phyloP scores from a whole-genome alignment of 2,113 vertebrate genomes.

The Perca schrenkii region DNA sequence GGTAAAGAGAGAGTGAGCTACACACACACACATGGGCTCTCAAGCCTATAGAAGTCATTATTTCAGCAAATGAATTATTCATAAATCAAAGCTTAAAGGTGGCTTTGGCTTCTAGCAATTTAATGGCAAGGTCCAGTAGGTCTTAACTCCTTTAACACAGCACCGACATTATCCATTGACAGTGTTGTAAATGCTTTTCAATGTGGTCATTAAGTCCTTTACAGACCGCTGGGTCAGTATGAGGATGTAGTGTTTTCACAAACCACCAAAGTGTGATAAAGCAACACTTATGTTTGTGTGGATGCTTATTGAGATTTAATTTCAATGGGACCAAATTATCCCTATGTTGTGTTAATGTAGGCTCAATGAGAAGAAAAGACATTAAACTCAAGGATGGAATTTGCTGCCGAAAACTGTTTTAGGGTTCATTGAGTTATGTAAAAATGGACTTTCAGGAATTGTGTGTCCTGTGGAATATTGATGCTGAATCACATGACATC shows the following conservation, averaged over 20 bases:
- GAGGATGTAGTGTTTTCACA: slow-evolving; percentile 11
- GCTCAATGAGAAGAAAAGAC: slow-evolving; percentile 29
- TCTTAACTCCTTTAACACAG: slow-evolving; percentile 37
- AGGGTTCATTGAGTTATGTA: slow-evolving; percentile 5
- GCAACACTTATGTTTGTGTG: slow-evolving; percentile 28
- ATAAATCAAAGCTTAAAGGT: slow-evolving; percentile 60
- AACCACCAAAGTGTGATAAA: slow-evolving; percentile 16
- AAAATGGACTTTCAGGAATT: slow-evolving; percentile 23
- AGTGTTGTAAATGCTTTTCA: background rate
- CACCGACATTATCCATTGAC: background rate
- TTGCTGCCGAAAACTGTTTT: background rate
- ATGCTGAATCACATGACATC: background rate
- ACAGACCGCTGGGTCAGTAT: background rate
- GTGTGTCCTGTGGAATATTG: background rate
- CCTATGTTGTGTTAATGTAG: slow-evolving; percentile 47
- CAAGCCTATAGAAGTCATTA: slow-evolving; percentile 55
- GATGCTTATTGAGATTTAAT: slow-evolving; percentile 52
- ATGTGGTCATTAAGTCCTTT: background rate
- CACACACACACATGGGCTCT: slow-evolving; percentile 26
- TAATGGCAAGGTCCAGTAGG: slow-evolving; percentile 35
- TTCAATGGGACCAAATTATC: slow-evolving; percentile 61
- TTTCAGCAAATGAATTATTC: slow-evolving; percentile 62
- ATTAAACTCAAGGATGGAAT: slow-evolving; percentile 20
- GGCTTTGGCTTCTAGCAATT: slow-evolving; percentile 34
- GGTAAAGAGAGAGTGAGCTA: slow-evolving; percentile 34